Percentiles rank a stretch among this genome's conserved stretches.
phyloP scores from a whole-genome alignment of 2,113 vertebrate species.

The Chrysochloris asiatica region DNA sequence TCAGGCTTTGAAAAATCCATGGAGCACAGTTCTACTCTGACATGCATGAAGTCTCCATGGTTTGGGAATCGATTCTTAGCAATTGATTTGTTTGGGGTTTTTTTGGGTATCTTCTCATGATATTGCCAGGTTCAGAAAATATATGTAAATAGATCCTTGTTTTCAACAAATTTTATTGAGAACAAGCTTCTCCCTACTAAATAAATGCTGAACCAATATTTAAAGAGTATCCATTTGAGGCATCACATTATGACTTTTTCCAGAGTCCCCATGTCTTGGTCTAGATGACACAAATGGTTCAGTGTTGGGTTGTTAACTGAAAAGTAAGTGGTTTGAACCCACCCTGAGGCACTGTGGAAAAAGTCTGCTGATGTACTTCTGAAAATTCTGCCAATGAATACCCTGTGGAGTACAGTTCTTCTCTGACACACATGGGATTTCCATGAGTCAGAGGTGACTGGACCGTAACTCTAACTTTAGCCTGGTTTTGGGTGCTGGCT shows the following conservation, averaged over 20 bases:
- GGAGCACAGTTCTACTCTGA: background rate
- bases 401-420: background rate
- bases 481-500: background rate
- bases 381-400: background rate
- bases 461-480: background rate
- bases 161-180: background rate
- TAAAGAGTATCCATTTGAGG: background rate
- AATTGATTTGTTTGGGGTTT: background rate
- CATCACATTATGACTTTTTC: background rate
- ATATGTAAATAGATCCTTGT: background rate
- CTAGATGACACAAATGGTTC: background rate
- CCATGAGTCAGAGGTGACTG: too few species aligned
- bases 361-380: background rate
- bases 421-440: background rate
- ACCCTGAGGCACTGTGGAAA: background rate
- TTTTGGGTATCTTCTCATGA: background rate
- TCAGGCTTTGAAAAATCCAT: background rate
- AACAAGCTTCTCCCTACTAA: background rate
- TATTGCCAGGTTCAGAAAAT: constrained; percentile 10
- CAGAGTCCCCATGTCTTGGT: background rate
- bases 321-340: background rate
- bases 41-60: background rate
- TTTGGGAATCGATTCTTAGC: background rate
- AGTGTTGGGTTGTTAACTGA: background rate
- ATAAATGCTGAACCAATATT: background rate